Evolutionary conservation across 1,140 invertebrate genomes (phyloP).

Genomic region (Drosophila littoralis): DNA sequence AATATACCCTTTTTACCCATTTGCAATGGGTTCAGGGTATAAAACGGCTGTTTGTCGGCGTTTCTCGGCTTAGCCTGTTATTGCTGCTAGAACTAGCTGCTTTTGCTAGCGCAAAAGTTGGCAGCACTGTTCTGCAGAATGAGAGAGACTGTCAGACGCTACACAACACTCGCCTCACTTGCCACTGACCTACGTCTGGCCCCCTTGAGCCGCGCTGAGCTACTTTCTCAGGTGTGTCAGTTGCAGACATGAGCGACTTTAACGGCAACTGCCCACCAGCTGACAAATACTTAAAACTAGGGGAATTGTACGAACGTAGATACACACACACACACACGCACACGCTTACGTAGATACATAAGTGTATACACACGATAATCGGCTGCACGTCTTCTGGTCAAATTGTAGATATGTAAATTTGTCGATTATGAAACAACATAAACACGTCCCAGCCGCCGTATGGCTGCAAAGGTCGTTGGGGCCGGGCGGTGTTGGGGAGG

Average conservation of each 20-base stretch:
- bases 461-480: constrained; percentile 31
- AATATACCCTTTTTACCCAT: no score
- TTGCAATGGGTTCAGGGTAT: no score
- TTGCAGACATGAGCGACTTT: constrained; percentile 22
- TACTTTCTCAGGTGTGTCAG: constrained; percentile 51
- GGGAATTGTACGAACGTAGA: constrained; percentile 11
- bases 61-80: no score
- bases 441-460: constrained; percentile 50
- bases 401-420: constrained; percentile 73
- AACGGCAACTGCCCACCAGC: constrained; percentile 32
- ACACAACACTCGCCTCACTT: background rate
- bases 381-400: constrained; percentile 45
- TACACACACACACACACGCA: background rate
- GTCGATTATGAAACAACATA: constrained; percentile 76
- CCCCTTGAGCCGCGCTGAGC: constrained; percentile 9
- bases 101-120: background rate
- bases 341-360: background rate
- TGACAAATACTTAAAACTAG: constrained; percentile 33
- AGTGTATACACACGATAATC: constrained; percentile 44
- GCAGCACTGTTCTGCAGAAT: constrained; percentile 1
- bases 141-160: background rate
- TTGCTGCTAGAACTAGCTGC: no score
- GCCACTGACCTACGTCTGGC: constrained; percentile 6
- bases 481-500: background rate
- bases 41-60: no score